phyloP scores from a whole-genome alignment of 2,888 invertebrate species.

The Ceraclea dissimilis region DNA sequence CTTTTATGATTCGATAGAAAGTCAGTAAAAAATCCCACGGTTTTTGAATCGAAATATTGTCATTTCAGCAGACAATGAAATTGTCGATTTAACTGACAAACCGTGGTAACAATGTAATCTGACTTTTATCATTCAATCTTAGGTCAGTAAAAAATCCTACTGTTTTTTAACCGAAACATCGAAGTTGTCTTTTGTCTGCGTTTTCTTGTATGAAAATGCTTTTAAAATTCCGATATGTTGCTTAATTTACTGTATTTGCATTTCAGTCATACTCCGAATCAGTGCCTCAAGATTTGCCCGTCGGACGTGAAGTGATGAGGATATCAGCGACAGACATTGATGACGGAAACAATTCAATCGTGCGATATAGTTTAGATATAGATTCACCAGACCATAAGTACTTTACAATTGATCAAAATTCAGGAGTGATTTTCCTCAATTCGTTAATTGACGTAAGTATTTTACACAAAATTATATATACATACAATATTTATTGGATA shows the following conservation, averaged over 20 bases:
- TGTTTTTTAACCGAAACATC: no score
- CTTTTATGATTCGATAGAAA: no score
- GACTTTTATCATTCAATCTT: no score
- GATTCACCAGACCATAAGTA: constrained; percentile 49
- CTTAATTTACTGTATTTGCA: constrained; percentile 6
- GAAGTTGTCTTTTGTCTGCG: not conserved
- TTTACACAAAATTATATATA: not conserved
- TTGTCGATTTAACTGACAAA: no score
- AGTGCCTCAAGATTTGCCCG: constrained; percentile 71
- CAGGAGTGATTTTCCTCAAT: constrained; percentile 74
- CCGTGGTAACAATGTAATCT: no score
- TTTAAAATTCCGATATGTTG: no score
- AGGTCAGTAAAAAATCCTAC: no score
- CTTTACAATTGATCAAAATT: constrained; percentile 73
- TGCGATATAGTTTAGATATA: constrained; percentile 59
- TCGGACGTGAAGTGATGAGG: constrained; percentile 71
- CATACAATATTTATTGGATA: no score
- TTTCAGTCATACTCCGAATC: constrained; percentile 56
- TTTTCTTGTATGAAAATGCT: no score
- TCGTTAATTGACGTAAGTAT: constrained; percentile 57
- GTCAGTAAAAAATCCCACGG: no score
- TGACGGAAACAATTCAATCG: constrained; percentile 82
- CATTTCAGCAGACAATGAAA: no score
- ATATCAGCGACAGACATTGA: constrained; percentile 91
- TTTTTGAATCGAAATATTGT: no score